Conservation (phyloP, 2,113 vertebrate genomes). For the Oenanthe melanoleuca region DNA sequence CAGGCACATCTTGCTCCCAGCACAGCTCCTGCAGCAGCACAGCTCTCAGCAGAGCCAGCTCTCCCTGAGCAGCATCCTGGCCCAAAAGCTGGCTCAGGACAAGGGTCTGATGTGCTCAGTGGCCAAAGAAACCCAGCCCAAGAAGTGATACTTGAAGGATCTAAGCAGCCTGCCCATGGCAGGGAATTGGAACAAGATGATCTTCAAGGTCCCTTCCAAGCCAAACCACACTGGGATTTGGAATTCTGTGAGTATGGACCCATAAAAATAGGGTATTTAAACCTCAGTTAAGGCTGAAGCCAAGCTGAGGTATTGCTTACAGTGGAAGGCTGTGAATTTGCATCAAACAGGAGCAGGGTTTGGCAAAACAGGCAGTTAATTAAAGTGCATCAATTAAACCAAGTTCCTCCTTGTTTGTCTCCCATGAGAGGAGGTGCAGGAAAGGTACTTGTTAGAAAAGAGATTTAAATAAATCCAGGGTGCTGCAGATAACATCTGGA, state of each 20-base stretch:
- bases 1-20: not conserved
- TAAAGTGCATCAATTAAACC: not conserved
- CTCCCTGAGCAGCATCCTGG: not conserved
- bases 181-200: not conserved
- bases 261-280: not conserved
- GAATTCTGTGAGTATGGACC: not conserved
- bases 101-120: not conserved
- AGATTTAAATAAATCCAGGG: not conserved
- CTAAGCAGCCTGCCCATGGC: not conserved
- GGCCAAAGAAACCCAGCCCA: not conserved
- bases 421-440: not conserved
- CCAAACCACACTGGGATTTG: no score
- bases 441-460: not conserved
- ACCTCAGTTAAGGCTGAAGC: not conserved
- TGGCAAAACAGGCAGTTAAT: not conserved
- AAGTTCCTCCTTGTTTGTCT: not conserved
- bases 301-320: not conserved
- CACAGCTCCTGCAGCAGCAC: not conserved
- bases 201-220: not conserved
- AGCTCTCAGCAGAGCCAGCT: not conserved
- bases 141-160: not conserved
- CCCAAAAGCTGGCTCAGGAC: rapidly evolving
- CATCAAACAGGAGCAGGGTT: not conserved
- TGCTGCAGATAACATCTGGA: not conserved
- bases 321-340: not conserved